Evolutionary conservation across 2,113 vertebrate species (phyloP).

Genomic region (Saimiri boliviensis): DNA sequence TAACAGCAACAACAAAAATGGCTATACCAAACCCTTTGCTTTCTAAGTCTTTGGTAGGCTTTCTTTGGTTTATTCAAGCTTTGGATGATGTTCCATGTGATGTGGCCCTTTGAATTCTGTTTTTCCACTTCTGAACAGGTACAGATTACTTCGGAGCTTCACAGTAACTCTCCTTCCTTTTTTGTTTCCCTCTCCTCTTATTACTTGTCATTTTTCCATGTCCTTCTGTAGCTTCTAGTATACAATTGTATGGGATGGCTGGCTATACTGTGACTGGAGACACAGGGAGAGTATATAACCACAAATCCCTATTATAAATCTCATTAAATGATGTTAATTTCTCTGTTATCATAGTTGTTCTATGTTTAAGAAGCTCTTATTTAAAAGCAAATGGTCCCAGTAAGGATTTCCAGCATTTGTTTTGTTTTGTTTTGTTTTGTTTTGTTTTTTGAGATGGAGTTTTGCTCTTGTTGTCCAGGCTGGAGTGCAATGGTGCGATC

Average conservation of each 20-base stretch:
- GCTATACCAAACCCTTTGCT: not conserved
- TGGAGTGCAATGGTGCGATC: too few relatives aligned
- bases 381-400: not conserved
- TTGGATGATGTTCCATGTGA: not conserved
- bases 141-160: not conserved
- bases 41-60: not conserved
- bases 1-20: not conserved
- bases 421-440: not conserved
- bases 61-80: not conserved
- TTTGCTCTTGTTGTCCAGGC: too few relatives aligned
- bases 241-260: not conserved
- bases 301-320: not conserved
- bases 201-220: not conserved
- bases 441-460: not conserved
- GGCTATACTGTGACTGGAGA: not conserved
- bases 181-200: not conserved
- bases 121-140: conserved; percentile 1
- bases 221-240: not conserved
- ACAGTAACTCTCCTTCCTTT: not conserved
- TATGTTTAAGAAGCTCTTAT: not conserved
- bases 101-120: not conserved
- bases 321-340: conserved; percentile 14
- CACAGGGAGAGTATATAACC: not conserved
- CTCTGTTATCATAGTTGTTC: not conserved
- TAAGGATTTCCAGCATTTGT: not conserved